A percentile compares a stretch with the other conserved stretches of the same genome.
These are phyloP conservation scores for Leguminivora glycinivorella DNA, from an alignment of 1,140 invertebrate genomes.

Conservation along the genomic window DNA sequence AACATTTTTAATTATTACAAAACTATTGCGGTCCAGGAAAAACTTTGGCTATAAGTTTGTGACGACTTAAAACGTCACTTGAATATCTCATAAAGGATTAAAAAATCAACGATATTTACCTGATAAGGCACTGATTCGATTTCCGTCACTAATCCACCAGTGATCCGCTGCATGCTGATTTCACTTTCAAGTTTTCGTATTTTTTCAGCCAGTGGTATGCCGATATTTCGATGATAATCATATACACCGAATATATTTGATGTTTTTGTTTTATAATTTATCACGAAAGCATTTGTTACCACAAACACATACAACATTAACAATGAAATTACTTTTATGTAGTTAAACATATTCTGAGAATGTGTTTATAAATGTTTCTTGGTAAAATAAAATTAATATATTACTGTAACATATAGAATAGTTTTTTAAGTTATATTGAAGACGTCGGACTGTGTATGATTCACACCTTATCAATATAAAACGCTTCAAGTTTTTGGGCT, in stretches of 20 bases:
- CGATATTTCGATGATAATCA: conserved; percentile 13
- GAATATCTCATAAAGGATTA: too few relatives aligned
- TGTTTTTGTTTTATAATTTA: not conserved
- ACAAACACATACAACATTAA: not conserved
- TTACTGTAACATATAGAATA: not conserved
- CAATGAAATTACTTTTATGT: not conserved
- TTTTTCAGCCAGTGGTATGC: not conserved
- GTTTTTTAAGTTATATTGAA: not conserved
- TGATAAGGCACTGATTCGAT: conserved; percentile 18
- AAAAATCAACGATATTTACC: not conserved
- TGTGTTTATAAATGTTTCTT: not conserved
- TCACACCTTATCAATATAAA: not conserved
- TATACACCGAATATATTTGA: not conserved
- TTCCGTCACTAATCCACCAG: not conserved
- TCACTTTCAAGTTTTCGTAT: conserved; percentile 5
- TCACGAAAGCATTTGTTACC: not conserved
- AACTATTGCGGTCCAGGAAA: too few relatives aligned
- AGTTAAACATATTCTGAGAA: not conserved
- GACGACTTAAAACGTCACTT: too few relatives aligned
- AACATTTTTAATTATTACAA: too few relatives aligned
- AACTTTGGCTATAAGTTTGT: too few relatives aligned
- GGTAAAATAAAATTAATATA: not conserved
- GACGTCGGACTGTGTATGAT: not conserved
- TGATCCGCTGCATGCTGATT: conserved; percentile 9
- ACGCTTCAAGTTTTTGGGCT: not conserved